Percentiles rank a stretch among this genome's conserved stretches.
Evolutionary conservation across 2,888 invertebrate species (phyloP).

Genomic region (Griposia aprilina): DNA sequence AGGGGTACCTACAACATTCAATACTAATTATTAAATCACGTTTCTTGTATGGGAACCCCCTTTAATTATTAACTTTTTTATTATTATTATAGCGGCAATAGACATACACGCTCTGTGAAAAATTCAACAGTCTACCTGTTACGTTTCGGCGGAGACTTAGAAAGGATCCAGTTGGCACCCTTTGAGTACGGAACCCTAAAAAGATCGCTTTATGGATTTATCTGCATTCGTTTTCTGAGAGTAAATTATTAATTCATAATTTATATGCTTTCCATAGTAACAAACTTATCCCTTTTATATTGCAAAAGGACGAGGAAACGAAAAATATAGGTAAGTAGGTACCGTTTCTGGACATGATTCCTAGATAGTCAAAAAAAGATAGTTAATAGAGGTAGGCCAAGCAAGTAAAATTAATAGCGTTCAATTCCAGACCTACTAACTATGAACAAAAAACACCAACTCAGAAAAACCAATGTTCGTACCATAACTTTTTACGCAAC

Average conservation of each 20-base stretch:
- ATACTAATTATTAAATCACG: too few relatives aligned
- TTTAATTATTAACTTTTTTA: too few relatives aligned
- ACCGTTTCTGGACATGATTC: not conserved
- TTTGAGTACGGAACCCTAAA: not conserved
- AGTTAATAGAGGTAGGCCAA: not conserved
- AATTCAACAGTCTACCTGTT: too few relatives aligned
- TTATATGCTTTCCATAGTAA: not conserved
- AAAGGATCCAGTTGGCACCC: too few relatives aligned
- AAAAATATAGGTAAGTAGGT: not conserved
- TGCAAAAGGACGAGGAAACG: not conserved
- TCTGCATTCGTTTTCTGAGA: not conserved
- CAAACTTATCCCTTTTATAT: not conserved
- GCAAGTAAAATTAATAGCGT: too few relatives aligned
- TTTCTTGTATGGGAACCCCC: too few relatives aligned
- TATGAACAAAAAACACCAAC: slow-evolving; percentile 23
- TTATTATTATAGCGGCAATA: too few relatives aligned
- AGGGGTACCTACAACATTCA: too few relatives aligned
- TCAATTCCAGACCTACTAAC: not conserved
- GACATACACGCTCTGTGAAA: too few relatives aligned
- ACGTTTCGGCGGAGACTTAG: too few relatives aligned
- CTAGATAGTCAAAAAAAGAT: not conserved
- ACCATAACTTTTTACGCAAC: slow-evolving; percentile 46
- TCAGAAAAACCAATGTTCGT: slow-evolving; percentile 15
- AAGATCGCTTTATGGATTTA: not conserved
- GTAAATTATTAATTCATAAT: not conserved